These are phyloP conservation scores for Onychostoma macrolepis DNA, from an alignment of 2,113 vertebrate species.

Conservation along the genomic window DNA sequence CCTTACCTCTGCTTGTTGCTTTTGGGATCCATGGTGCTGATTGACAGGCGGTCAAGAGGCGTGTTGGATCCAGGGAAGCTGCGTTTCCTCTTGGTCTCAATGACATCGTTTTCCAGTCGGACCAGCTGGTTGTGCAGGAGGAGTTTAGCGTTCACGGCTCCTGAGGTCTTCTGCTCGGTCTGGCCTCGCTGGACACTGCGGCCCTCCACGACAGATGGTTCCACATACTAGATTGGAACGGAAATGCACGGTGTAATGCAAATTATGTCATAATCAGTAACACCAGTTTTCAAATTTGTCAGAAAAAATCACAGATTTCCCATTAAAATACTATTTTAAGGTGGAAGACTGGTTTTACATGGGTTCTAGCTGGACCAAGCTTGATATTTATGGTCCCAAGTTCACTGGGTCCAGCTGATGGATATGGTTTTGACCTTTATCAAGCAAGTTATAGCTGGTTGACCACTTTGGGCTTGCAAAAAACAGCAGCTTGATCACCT, in stretches of 20 bases:
- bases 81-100: constrained; percentile 89
- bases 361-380: background rate
- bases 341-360: background rate
- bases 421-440: background rate
- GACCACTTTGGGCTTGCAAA: background rate
- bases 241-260: background rate
- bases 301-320: background rate
- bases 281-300: background rate
- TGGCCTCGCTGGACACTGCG: constrained; percentile 27
- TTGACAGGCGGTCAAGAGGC: constrained; percentile 86
- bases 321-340: background rate
- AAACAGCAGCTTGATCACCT: background rate
- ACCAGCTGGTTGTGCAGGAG: constrained; percentile 78
- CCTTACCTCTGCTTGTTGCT: constrained; percentile 82
- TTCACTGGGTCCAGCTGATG: background rate
- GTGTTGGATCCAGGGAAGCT: constrained; percentile 84
- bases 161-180: constrained; percentile 70
- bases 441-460: background rate
- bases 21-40: constrained; percentile 77
- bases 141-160: constrained; percentile 73
- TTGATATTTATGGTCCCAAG: background rate
- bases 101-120: constrained; percentile 85
- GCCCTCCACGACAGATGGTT: constrained; percentile 49
- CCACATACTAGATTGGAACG: constrained; percentile 63
- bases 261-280: no score